Conservation (phyloP, 2,797 vertebrate genomes). For the Graptemys geographica region DNA sequence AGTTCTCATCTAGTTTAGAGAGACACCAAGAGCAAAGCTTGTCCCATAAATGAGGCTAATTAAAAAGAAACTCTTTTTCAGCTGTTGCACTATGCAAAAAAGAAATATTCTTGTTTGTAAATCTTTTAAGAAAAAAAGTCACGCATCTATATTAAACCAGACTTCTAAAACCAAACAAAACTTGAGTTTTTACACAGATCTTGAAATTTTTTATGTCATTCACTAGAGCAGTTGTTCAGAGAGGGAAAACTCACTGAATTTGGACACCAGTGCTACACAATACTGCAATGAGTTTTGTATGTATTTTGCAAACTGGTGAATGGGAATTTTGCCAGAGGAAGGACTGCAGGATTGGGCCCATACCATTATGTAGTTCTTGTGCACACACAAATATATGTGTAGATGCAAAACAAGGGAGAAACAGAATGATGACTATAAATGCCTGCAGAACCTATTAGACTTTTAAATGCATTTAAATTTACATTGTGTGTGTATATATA, state of each 20-base stretch:
- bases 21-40: conserved; percentile 61
- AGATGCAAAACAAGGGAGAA: background rate
- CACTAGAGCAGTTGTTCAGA: background rate
- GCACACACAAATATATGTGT: background rate
- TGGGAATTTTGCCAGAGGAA: background rate
- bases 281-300: background rate
- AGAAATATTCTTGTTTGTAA: background rate
- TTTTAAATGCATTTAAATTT: background rate
- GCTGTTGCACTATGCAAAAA: background rate
- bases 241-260: background rate
- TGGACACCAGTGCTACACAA: background rate
- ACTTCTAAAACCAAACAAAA: background rate
- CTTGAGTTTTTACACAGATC: background rate
- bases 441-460: background rate
- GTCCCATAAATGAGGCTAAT: conserved; percentile 70
- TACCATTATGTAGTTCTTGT: background rate
- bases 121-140: background rate
- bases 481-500: background rate
- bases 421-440: background rate
- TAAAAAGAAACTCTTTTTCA: conserved; percentile 70
- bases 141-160: background rate
- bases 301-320: background rate
- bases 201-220: background rate
- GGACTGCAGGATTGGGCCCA: background rate
- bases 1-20: conserved; percentile 39